These are phyloP conservation scores for Brachyhypopomus occidentalis DNA, from an alignment of 2,113 vertebrate genomes.

Conservation along the genomic window DNA sequence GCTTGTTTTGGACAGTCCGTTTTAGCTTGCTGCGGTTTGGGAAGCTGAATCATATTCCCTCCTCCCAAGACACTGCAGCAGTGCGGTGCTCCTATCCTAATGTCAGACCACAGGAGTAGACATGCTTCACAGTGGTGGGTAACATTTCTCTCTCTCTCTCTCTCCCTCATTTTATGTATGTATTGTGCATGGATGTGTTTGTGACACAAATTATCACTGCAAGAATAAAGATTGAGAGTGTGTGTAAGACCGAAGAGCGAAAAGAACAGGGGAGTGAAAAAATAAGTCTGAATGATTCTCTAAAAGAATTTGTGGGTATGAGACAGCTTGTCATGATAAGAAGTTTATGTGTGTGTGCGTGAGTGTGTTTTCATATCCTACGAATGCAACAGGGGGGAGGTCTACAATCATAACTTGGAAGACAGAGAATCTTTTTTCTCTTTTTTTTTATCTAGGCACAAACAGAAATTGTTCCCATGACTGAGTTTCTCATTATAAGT, in stretches of 20 bases:
- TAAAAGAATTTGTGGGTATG: neutral
- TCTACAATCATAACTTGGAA: constrained; percentile 50
- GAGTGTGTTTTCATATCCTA: neutral
- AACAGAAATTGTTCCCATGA: constrained; percentile 58
- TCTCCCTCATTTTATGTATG: too few species aligned
- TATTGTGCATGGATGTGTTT: neutral
- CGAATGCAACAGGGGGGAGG: neutral
- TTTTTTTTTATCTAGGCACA: constrained; percentile 36
- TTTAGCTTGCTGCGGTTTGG: neutral
- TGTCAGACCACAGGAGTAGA: constrained; percentile 23
- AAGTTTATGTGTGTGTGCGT: constrained; percentile 13
- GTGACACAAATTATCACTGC: neutral
- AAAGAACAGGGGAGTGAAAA: constrained; percentile 10
- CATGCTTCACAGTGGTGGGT: constrained; percentile 5
- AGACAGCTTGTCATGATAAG: constrained; percentile 15
- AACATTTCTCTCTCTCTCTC: too few species aligned
- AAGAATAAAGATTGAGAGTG: constrained; percentile 1
- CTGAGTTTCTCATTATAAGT: constrained; percentile 56
- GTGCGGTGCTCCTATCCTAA: neutral
- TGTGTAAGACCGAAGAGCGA: neutral
- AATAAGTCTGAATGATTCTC: neutral
- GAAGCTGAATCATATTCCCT: neutral
- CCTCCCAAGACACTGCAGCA: constrained; percentile 13
- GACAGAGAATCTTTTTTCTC: constrained; percentile 47
- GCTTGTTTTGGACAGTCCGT: neutral